A percentile compares a stretch with the other conserved stretches of the same genome.
These are phyloP conservation scores for Gasterosteus aculeatus DNA, from an alignment of 2,113 vertebrate species.

Conservation along the genomic window DNA sequence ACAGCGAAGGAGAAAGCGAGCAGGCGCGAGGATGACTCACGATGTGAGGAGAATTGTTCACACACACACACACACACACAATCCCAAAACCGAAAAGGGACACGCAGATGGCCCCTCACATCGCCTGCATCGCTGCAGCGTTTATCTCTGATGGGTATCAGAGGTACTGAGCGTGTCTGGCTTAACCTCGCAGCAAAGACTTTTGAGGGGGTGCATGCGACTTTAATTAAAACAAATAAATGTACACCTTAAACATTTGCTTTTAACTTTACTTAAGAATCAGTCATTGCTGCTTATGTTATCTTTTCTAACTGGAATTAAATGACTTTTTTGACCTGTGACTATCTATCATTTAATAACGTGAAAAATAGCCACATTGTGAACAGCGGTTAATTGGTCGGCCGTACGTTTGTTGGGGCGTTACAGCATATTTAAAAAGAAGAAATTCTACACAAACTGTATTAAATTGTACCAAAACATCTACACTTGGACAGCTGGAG, in stretches of 20 bases:
- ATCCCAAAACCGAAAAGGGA: conserved; percentile 48
- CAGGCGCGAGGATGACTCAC: conserved; percentile 70
- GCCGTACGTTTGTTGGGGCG: not conserved
- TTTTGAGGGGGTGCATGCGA: not conserved
- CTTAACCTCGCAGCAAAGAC: not conserved
- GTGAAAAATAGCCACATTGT: not conserved
- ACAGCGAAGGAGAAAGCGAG: conserved; percentile 43
- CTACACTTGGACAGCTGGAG: not conserved
- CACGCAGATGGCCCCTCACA: conserved; percentile 71
- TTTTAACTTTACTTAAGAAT: not conserved
- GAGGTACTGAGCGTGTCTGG: conserved; percentile 15
- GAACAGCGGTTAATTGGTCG: not conserved
- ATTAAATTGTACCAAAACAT: too few species aligned
- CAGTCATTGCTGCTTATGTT: not conserved
- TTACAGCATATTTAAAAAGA: not conserved
- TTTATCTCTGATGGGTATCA: conserved; percentile 49
- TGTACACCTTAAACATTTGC: not conserved
- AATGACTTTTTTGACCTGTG: not conserved
- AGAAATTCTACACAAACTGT: too few species aligned
- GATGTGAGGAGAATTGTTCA: conserved; percentile 66
- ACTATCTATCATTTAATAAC: not conserved
- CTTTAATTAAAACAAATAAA: conserved; percentile 1
- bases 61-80: conserved; percentile 62
- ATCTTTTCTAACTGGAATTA: not conserved
- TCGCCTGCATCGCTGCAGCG: conserved; percentile 24